These are phyloP conservation scores for Seira ritae DNA, from an alignment of 2,888 invertebrate species.

Conservation along the genomic window DNA sequence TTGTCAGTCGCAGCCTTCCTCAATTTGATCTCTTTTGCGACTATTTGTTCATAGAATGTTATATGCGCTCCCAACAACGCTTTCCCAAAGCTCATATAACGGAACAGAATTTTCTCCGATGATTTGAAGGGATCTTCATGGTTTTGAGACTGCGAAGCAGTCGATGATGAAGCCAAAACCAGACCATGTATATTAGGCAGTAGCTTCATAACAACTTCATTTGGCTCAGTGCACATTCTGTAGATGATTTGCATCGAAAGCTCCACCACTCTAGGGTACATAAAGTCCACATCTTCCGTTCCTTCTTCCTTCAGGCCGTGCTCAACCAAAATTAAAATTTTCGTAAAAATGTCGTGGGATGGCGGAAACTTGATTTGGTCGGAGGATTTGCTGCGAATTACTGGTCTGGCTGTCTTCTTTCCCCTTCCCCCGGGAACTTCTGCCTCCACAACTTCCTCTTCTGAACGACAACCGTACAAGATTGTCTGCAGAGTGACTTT, in stretches of 20 bases:
- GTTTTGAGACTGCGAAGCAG: background rate
- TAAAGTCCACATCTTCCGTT: conserved; percentile 39
- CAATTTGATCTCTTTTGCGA: conserved; percentile 62
- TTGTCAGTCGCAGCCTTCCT: conserved; percentile 49
- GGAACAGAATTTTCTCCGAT: conserved; percentile 46
- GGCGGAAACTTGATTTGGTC: conserved; percentile 51
- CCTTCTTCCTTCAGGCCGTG: conserved; percentile 62
- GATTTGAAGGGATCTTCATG: conserved; percentile 20
- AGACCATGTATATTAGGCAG: conserved; percentile 53
- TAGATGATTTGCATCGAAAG: conserved; percentile 67
- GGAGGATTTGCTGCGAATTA: background rate
- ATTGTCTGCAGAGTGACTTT: conserved; percentile 68
- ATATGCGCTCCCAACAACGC: conserved; percentile 68
- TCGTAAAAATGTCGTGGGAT: conserved; percentile 58
- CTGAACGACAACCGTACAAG: conserved; percentile 62
- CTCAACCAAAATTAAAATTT: conserved; percentile 58
- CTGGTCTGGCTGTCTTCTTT: conserved; percentile 25
- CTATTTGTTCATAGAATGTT: conserved; percentile 67
- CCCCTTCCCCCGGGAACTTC: conserved; percentile 29
- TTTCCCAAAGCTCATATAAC: conserved; percentile 66
- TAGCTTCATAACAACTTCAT: conserved; percentile 47
- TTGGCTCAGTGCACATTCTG: conserved; percentile 66
- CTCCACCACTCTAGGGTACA: conserved; percentile 64
- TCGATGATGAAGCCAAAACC: conserved; percentile 53
- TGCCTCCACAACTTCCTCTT: conserved; percentile 25